Evolutionary conservation across 2,797 vertebrate species (phyloP), one percentile per base, ranked within the genome.

Genomic region (Sus cebifrons): DNA sequence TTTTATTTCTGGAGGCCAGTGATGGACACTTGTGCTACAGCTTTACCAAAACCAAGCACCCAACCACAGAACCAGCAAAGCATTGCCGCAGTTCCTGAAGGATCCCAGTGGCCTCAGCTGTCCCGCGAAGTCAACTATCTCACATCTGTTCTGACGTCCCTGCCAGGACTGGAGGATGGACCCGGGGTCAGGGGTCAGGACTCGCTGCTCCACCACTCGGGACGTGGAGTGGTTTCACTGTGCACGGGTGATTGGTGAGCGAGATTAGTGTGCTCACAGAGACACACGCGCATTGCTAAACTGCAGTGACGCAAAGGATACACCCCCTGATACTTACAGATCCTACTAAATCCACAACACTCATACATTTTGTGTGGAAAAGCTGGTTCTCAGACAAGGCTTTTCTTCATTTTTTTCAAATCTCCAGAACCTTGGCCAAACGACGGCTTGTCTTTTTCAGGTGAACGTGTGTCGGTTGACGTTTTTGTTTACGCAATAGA

Each of bases 401-500:
- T 29, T 70, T 23, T 23, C 29, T 20, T 64, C 64, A 52, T 54
- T 54, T 27, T 65, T 44, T 18, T 3, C 56, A 11, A 36, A 84
- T 58, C 23, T 29, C 64, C 29, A n/a, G 18, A 71, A n/a, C 56
- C n/a, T 3, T 0, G 8, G 14, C 16, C 40, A 12, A 40, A 4
- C 60, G 14, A 2, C 1, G 3, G n/a, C 5, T 56, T 23, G 56
- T 13, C 32, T 0, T 5, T 27, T 44, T 3, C 49, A 36, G 40
- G n/a, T 7, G 21, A 17, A 4, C 0, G 0, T 0, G 2, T 5
- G 2, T 1, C 3, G 27, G 52, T 21, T 11, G 75, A 3, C 0
- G 3, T 2, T 9, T n/a, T 23, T 1, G 0, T n/a, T 17, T 15
- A 25, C 10, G 1, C 11, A 2, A 1, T 0, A 20, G 14, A 40